phyloP scores from a whole-genome alignment of 2,797 vertebrate genomes.

The Phrynocephalus vlangalii region DNA sequence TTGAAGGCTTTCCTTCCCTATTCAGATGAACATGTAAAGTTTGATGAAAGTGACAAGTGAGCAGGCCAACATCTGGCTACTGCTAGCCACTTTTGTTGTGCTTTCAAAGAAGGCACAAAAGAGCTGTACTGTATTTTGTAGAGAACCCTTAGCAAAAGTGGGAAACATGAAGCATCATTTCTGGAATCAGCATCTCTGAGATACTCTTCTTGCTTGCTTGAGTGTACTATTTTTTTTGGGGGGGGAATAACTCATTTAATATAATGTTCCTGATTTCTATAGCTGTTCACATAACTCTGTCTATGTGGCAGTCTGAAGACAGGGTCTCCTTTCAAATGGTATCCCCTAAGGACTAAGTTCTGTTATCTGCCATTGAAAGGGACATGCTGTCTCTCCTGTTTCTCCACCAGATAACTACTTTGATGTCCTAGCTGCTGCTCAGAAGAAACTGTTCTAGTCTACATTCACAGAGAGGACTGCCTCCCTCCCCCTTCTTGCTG shows the following conservation, averaged over 20 bases:
- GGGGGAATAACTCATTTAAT: neutral
- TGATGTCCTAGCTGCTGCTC: conserved; percentile 10
- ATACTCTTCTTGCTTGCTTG: neutral
- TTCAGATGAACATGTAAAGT: neutral
- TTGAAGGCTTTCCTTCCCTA: neutral
- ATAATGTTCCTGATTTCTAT: neutral
- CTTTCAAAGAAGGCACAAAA: neutral
- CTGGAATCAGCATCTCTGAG: too few relatives aligned
- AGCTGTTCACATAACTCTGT: neutral
- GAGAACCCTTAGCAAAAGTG: neutral
- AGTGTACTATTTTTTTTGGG: neutral
- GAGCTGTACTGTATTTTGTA: neutral
- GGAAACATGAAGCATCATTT: neutral
- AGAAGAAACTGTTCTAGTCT: conserved; percentile 2
- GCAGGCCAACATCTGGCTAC: too few relatives aligned
- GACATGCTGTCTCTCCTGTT: neutral
- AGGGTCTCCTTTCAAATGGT: conserved; percentile 4
- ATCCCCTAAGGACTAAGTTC: conserved; percentile 3
- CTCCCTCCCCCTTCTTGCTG: neutral
- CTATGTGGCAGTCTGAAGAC: conserved; percentile 32
- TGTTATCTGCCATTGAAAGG: conserved; percentile 20
- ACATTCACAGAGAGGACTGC: neutral
- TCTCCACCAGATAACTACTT: neutral
- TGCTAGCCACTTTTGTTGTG: neutral
- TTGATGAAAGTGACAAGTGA: neutral